Conservation (phyloP, 2,888 invertebrate genomes). For the Colostygia pectinataria region DNA sequence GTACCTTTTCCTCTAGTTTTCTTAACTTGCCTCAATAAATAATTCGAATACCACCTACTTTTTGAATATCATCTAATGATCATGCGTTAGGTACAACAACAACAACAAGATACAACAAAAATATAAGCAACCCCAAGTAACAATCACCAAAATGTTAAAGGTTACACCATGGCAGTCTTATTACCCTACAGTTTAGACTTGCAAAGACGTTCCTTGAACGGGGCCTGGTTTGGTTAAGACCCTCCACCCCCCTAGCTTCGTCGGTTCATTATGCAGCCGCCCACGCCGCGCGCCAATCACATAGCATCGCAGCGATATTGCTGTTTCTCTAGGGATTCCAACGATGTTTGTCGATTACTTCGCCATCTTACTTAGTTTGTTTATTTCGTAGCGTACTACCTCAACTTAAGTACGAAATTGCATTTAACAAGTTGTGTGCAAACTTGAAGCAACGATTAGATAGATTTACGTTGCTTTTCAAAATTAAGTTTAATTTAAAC, state of each 20-base stretch:
- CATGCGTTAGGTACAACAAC: too few relatives aligned
- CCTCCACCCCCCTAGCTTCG: conserved; percentile 44
- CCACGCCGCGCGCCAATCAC: conserved; percentile 78
- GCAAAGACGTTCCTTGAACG: conserved; percentile 29
- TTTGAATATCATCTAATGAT: too few relatives aligned
- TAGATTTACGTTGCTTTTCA: too few relatives aligned
- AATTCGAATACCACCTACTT: too few relatives aligned
- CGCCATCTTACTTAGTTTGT: conserved; percentile 29
- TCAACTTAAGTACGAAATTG: not conserved
- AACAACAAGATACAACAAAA: too few relatives aligned
- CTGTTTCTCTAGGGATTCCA: conserved; percentile 70
- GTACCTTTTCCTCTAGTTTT: too few relatives aligned
- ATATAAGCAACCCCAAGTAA: too few relatives aligned
- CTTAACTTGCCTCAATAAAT: too few relatives aligned
- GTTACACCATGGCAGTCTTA: too few relatives aligned
- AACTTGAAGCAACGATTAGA: too few relatives aligned
- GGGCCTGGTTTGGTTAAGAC: conserved; percentile 32
- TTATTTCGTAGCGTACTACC: conserved; percentile 24
- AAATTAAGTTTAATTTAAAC: too few relatives aligned
- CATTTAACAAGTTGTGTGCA: conserved; percentile 6
- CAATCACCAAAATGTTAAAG: too few relatives aligned
- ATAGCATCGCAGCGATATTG: conserved; percentile 75
- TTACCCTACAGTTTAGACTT: not conserved
- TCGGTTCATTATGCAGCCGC: conserved; percentile 79
- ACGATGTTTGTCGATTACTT: conserved; percentile 59